These are phyloP conservation scores for Musca domestica DNA, from an alignment of 1,140 invertebrate species.

Conservation along the genomic window DNA sequence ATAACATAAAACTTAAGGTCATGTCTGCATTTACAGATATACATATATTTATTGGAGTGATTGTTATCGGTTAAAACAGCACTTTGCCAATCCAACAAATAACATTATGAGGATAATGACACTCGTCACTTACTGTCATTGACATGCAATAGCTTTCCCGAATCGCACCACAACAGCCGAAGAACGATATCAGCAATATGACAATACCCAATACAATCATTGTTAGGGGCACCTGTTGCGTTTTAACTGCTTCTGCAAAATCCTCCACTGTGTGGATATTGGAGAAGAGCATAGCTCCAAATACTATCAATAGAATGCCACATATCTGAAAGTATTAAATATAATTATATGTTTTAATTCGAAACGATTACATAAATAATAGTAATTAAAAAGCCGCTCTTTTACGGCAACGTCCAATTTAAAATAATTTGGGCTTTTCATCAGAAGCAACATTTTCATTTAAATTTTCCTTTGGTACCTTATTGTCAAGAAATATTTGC, in stretches of 20 bases:
- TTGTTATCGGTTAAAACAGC: not conserved
- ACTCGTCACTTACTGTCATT: conserved; percentile 63
- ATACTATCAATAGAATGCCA: conserved; percentile 62
- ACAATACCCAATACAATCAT: conserved; percentile 72
- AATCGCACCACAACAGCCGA: conserved; percentile 83
- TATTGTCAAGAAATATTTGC: too few relatives aligned
- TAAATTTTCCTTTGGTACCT: too few relatives aligned
- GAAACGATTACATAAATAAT: too few relatives aligned
- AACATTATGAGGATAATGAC: not conserved
- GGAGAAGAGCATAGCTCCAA: conserved; percentile 60
- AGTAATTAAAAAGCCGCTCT: too few relatives aligned
- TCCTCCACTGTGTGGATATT: conserved; percentile 57
- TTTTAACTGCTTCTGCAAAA: conserved; percentile 55
- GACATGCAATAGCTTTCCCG: conserved; percentile 81
- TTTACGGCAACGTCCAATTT: too few relatives aligned
- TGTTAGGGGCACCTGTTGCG: conserved; percentile 60
- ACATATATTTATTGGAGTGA: not conserved
- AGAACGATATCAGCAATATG: conserved; percentile 76
- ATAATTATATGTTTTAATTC: not conserved
- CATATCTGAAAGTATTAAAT: conserved; percentile 56
- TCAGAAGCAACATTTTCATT: too few relatives aligned
- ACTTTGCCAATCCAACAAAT: too few relatives aligned
- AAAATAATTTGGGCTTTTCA: too few relatives aligned
- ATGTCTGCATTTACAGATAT: not conserved
- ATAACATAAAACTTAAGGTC: conserved; percentile 4